A percentile compares a stretch with the other conserved stretches of the same genome.
Evolutionary conservation across 92 coral and sea anemone species (phyloP).

Genomic region (Isaurus tuberculatus): DNA sequence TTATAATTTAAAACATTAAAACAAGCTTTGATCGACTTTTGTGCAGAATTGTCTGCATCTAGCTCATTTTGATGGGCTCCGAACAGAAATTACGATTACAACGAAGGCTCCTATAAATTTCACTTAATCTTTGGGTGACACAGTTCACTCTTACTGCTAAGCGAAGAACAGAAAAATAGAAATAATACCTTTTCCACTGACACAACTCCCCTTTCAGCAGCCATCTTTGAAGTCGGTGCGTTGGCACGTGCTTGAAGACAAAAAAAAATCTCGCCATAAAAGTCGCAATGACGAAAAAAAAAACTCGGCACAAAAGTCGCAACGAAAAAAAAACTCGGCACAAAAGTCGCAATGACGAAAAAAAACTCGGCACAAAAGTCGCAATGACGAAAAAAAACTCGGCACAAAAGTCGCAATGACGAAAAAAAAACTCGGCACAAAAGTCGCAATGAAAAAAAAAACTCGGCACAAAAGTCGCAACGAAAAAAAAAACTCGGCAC

Average conservation of each 20-base stretch:
- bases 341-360: background rate
- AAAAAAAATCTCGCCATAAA: conserved; percentile 12
- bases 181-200: conserved; percentile 33
- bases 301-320: conserved; percentile 6
- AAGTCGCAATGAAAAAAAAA: conserved; percentile 15
- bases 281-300: conserved; percentile 20
- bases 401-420: conserved; percentile 38
- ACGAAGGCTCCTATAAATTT: conserved; percentile 6
- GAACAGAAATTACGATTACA: conserved; percentile 14
- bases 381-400: conserved; percentile 18
- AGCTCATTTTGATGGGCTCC: conserved; percentile 23
- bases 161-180: conserved; percentile 20
- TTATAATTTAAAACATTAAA: background rate
- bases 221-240: conserved; percentile 37
- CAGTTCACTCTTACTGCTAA: background rate
- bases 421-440: conserved; percentile 28
- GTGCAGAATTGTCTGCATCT: conserved; percentile 2
- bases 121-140: background rate
- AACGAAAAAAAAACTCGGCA: conserved; percentile 4
- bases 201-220: conserved; percentile 23
- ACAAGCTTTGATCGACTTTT: background rate
- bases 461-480: conserved; percentile 30
- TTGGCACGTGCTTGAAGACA: conserved; percentile 3
- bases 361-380: conserved; percentile 1
- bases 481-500: conserved; percentile 22